A percentile compares a stretch with the other conserved stretches of the same genome.
phyloP scores from a whole-genome alignment of 2,888 invertebrate species.

The Aphrophora alni region DNA sequence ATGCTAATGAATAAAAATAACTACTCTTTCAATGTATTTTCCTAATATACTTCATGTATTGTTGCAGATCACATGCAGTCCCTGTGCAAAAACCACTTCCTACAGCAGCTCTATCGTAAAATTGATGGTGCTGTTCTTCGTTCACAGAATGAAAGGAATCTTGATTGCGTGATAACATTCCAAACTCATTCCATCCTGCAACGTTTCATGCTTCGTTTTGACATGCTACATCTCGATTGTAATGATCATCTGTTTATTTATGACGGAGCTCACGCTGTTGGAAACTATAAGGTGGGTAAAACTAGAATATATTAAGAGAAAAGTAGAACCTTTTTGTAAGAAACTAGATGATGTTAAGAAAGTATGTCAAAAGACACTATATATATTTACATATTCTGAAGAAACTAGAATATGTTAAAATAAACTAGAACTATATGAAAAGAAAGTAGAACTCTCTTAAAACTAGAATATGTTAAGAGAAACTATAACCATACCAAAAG shows the following conservation, averaged over 20 bases:
- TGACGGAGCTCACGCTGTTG: constrained; percentile 90
- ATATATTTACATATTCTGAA: no score
- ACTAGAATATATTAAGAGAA: neutral
- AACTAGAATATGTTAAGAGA: no score
- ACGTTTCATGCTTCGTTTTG: constrained; percentile 93
- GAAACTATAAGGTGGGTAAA: constrained; percentile 78
- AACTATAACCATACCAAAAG: no score
- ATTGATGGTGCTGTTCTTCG: constrained; percentile 90
- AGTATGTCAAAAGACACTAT: no score
- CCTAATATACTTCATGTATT: no score
- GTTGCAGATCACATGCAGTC: constrained; percentile 86
- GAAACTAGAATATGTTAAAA: no score
- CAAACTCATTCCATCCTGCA: constrained; percentile 94
- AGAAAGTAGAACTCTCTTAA: no score
- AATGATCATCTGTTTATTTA: constrained; percentile 93
- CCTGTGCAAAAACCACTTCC: constrained; percentile 88
- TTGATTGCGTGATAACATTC: constrained; percentile 92
- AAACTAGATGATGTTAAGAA: no score
- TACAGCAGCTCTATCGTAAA: constrained; percentile 87
- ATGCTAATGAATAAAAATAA: no score
- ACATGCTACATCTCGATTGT: constrained; percentile 89
- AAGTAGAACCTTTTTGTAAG: no score
- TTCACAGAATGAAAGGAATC: constrained; percentile 88
- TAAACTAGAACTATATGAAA: no score
- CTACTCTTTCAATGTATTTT: no score